Percentiles rank a stretch among this genome's conserved stretches.
These are phyloP conservation scores for Mesodorylaimus sp. DNA, from an alignment of 2,888 invertebrate genomes.

Conservation along the genomic window DNA sequence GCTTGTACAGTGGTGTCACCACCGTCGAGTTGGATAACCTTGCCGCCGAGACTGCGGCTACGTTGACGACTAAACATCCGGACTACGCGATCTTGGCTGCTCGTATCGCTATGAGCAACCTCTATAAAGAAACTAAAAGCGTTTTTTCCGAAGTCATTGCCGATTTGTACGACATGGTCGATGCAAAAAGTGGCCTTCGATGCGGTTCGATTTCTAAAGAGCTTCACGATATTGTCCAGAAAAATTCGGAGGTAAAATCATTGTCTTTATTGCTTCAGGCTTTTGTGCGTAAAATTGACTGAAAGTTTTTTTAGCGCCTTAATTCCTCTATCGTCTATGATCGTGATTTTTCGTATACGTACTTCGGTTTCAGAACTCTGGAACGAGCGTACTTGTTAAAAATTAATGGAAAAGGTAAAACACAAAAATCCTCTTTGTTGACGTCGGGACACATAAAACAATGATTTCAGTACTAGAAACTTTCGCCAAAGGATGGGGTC, in stretches of 20 bases:
- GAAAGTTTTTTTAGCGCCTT: constrained; percentile 38
- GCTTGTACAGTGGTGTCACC: constrained; percentile 84
- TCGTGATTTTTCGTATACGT: constrained; percentile 86
- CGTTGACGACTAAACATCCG: constrained; percentile 87
- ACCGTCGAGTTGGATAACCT: constrained; percentile 90
- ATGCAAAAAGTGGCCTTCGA: constrained; percentile 49
- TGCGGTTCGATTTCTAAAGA: constrained; percentile 70
- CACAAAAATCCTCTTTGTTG: too few species aligned
- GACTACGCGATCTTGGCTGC: constrained; percentile 59
- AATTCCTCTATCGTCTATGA: constrained; percentile 92
- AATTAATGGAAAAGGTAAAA: constrained; percentile 53
- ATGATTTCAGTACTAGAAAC: neutral
- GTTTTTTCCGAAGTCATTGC: constrained; percentile 75
- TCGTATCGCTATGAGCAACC: constrained; percentile 81
- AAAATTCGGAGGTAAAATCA: constrained; percentile 53
- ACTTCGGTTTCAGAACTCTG: constrained; percentile 96
- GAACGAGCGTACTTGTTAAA: constrained; percentile 83
- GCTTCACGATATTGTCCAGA: constrained; percentile 58
- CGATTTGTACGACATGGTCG: constrained; percentile 55
- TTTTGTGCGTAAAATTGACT: constrained; percentile 7
- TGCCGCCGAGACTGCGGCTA: constrained; percentile 95
- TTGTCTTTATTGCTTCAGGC: too few species aligned
- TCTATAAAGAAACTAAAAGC: constrained; percentile 94
- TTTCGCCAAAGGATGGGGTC: too few species aligned
- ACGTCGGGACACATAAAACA: too few species aligned